A percentile compares a stretch with the other conserved stretches of the same genome.
phyloP scores from a whole-genome alignment of 53 echinoderm and acorn worm genomes.

The Holothuria leucospilota region DNA sequence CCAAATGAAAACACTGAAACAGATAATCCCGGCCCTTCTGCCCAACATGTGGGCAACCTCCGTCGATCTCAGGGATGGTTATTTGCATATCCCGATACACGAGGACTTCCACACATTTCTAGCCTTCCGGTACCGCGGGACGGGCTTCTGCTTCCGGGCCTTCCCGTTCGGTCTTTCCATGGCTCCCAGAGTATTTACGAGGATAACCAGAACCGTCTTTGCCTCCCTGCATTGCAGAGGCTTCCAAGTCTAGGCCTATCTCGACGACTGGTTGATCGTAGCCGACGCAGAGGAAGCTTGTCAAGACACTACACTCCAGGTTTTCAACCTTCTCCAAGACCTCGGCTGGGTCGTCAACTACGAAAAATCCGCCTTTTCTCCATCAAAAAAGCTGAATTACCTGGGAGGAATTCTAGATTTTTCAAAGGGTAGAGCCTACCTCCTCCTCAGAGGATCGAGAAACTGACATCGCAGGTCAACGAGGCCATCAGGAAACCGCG shows the following conservation, averaged over 20 bases:
- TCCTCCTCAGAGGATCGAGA: background rate
- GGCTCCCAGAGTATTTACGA: conserved; percentile 63
- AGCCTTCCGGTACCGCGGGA: conserved; percentile 6
- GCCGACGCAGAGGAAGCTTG: background rate
- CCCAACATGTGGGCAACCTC: background rate
- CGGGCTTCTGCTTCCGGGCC: conserved; percentile 29
- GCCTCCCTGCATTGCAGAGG: conserved; percentile 33
- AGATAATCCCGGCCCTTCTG: too few relatives aligned
- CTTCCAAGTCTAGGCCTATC: conserved; percentile 33
- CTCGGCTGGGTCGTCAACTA: conserved; percentile 52
- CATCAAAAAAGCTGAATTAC: conserved; percentile 33
- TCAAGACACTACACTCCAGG: too few relatives aligned
- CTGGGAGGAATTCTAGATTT: conserved; percentile 38
- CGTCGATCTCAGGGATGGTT: conserved; percentile 35
- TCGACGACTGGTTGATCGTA: conserved; percentile 66
- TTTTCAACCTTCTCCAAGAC: background rate
- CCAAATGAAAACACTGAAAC: too few relatives aligned
- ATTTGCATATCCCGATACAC: conserved; percentile 31
- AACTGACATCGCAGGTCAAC: background rate
- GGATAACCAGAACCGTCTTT: conserved; percentile 35
- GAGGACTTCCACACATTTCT: background rate
- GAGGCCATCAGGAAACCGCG: background rate
- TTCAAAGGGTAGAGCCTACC: background rate
- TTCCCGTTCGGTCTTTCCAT: conserved; percentile 64
- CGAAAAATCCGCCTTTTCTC: conserved; percentile 8